Evolutionary conservation across 1,140 invertebrate species (phyloP), one percentile per base, ranked within the genome.

Genomic region (Drosophila kohkoa): DNA sequence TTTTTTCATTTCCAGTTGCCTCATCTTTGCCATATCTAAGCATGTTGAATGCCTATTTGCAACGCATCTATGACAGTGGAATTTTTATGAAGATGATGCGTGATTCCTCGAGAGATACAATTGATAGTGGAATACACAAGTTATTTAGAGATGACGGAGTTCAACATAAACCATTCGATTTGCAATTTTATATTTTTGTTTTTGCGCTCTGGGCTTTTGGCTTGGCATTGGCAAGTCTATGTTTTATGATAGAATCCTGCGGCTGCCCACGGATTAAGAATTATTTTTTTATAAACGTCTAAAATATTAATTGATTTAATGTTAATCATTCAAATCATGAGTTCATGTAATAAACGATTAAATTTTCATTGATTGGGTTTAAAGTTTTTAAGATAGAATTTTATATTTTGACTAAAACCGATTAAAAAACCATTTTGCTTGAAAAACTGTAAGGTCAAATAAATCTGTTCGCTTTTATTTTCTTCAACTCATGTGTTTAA

Each of bases 51-150:
- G 5, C n/a, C 0, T 85, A 65, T n/a, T 28, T 77, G 15, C 15
- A 63, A 3, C 65, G 77, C 0, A 77, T 78, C 11, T 65, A 65
- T 28, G 81, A 86, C 11, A 35, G 30, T 28, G 81, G 81, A 0
- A 77, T 85, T 7, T 45, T 77, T 4, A 20, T 20, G 0, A 85
- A 85, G 46, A 74, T 85, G 52, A 85, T 60, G 54, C 45, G 38
- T 7, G 81, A 85, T 16, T 30, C 65, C 1, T 85, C 60, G 10
- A 15, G 28, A 7, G 51, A 60, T 4, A 5, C 60, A 15, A 65
- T 85, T 8, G n/a, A 71, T 3, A 46, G 35, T 28, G 63, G 70
- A 8, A 30, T 59, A 0, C 66, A 46, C 5, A 70, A 45, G 7
- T 28, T 73, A 1, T 25, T 73, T 4, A n/a, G 45, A 7, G 13